Conservation (phyloP, 2,797 vertebrate genomes). For the Orestias chungarensis region DNA sequence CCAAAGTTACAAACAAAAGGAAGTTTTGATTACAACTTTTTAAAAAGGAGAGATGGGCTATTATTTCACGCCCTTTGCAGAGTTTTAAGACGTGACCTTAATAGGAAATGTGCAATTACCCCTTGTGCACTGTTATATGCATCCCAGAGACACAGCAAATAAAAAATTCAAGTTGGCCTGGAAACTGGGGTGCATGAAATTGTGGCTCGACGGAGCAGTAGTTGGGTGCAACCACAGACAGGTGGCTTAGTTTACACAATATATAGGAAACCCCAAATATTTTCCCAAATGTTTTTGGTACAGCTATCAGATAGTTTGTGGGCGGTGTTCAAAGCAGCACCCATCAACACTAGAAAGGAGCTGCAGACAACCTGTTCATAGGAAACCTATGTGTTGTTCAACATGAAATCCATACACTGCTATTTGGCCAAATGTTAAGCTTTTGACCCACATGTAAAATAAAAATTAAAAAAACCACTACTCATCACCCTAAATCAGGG, state of each 20-base stretch:
- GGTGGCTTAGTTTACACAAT: background rate
- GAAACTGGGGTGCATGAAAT: conserved; percentile 35
- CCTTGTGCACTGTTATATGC: conserved; percentile 37
- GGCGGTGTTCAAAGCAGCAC: background rate
- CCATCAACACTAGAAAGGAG: too few relatives aligned
- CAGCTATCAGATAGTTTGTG: background rate
- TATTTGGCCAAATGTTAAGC: too few relatives aligned
- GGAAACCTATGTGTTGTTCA: background rate
- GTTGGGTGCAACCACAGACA: background rate
- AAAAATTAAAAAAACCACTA: too few relatives aligned
- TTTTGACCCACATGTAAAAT: too few relatives aligned
- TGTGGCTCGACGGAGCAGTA: background rate
- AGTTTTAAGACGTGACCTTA: conserved; percentile 45
- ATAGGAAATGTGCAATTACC: conserved; percentile 56
- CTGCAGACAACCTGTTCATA: too few relatives aligned
- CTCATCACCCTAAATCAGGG: too few relatives aligned
- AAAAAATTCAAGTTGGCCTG: conserved; percentile 59
- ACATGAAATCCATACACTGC: background rate
- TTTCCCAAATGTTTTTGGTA: background rate
- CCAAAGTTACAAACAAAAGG: conserved; percentile 5
- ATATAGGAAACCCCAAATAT: background rate
- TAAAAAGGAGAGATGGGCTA: background rate
- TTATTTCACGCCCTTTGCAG: conserved; percentile 10
- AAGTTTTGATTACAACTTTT: conserved; percentile 22
- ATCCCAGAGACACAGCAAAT: conserved; percentile 59